A percentile compares a stretch with the other conserved stretches of the same genome.
phyloP scores from a whole-genome alignment of 2,888 invertebrate genomes.

The Ormyrus pomaceus region DNA sequence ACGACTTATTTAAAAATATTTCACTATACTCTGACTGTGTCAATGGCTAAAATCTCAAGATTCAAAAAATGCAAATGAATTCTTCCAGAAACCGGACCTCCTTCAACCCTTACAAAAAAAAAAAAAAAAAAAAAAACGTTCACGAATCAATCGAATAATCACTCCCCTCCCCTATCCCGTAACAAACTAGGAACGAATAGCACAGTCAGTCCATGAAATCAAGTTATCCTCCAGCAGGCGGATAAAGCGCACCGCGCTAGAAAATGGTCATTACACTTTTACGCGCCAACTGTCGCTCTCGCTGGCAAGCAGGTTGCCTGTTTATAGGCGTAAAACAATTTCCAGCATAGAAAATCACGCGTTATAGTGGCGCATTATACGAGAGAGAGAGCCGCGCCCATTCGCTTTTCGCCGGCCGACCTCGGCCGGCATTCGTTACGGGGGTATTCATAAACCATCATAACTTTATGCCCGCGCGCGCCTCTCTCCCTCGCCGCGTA shows the following conservation, averaged over 20 bases:
- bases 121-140: too few relatives aligned
- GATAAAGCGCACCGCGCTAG: slow-evolving; percentile 1
- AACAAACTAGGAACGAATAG: slow-evolving; percentile 2
- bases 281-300: slow-evolving; percentile 71
- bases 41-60: too few relatives aligned
- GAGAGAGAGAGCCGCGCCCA: slow-evolving; percentile 51
- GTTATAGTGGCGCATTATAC: slow-evolving; percentile 69
- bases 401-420: slow-evolving; percentile 61
- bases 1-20: too few relatives aligned
- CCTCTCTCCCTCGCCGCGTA: neutral
- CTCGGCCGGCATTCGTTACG: slow-evolving; percentile 70
- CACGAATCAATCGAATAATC: too few relatives aligned
- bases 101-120: too few relatives aligned
- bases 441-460: slow-evolving; percentile 73
- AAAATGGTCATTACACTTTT: slow-evolving; percentile 68
- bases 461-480: slow-evolving; percentile 67
- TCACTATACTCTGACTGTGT: too few relatives aligned
- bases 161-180: too few relatives aligned
- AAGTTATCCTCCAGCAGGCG: slow-evolving; percentile 31
- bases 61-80: too few relatives aligned
- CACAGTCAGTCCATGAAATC: slow-evolving; percentile 31
- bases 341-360: slow-evolving; percentile 75
- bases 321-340: slow-evolving; percentile 75
- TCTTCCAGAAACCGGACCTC: too few relatives aligned
- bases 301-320: slow-evolving; percentile 69